Base-by-base conservation (phyloP, 92 coral and sea anemone species). In the Phenganax subtilis region DNA sequence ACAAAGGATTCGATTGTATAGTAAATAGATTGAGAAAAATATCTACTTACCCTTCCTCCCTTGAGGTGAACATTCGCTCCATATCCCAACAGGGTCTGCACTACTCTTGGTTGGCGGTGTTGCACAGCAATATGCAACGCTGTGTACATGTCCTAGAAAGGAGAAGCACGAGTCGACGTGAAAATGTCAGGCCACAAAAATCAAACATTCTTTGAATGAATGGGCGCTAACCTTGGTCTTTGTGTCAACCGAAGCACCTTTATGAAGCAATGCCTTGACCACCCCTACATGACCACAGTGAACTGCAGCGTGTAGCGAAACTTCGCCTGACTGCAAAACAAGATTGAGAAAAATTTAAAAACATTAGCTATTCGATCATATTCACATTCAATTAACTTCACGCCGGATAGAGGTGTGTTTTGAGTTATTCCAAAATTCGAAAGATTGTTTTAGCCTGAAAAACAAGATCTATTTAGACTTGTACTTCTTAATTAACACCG, bases 41-140 rank as follows among this genome's bases (percentile, higher is more conserved):
- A 37, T 0, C 5, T 6, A 20, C 97, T 61, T 76, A 94, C 98
- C 92, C 92, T 94, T 69, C 98, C 98, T 16, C 98, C 98, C 80
- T 88, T 92, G 53, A 87, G 92, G 72, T 94, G 98, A 20, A 94
- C 98, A 67, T 89, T 94, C 4, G 98, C 98, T 20, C 98, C 98
- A 64, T 87, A 94, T 52, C 98, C 98, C 78, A 94, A 85, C 25
- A 94, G 78, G 1, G 86, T 85, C 83, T 92, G 98, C 47, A 94
- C 98, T 14, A 94, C 98, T 75, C 89, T 91, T 44, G 98, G 97
- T 76, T 94, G 92, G 75, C 91, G 92, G 82, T 90, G 80, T 70
- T 94, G 90, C 29, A 94, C 98, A 14, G 98, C 98, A 28, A 94
- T 70, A 53, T 94, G 98, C 2, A 94, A 81, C 7, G 98, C 92